These are phyloP conservation scores for Rhinichthys klamathensis DNA, from an alignment of 2,113 vertebrate species.

Conservation along the genomic window DNA sequence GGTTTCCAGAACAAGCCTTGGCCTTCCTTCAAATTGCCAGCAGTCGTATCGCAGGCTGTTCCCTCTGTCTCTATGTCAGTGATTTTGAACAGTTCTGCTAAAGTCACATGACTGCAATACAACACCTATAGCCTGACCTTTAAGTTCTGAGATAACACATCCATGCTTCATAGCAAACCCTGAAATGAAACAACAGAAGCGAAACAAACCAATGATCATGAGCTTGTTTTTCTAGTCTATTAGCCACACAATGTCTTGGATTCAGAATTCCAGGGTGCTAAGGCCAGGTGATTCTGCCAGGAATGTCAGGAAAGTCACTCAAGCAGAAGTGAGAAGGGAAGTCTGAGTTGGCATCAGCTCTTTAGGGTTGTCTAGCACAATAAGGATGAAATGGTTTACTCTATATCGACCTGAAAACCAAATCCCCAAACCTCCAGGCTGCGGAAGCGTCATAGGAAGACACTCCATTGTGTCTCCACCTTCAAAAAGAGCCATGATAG, in stretches of 20 bases:
- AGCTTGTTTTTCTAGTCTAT: neutral
- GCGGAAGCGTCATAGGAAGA: conserved; percentile 28
- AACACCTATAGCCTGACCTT: conserved; percentile 1
- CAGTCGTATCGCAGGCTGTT: neutral
- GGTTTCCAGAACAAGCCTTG: neutral
- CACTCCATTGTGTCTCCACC: conserved; percentile 24
- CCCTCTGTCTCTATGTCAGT: neutral
- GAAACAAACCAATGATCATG: neutral
- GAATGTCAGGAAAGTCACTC: conserved; percentile 31
- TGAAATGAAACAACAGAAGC: neutral
- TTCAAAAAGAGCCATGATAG: conserved; percentile 35
- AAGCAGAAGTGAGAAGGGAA: conserved; percentile 33
- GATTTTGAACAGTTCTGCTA: neutral
- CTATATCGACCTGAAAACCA: conserved; percentile 23
- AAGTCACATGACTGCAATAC: conserved; percentile 29
- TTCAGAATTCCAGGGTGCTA: neutral
- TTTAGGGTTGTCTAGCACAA: conserved; percentile 28
- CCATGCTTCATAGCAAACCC: neutral
- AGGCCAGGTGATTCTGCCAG: conserved; percentile 35
- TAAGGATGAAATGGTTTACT: conserved; percentile 25
- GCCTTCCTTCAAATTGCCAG: neutral
- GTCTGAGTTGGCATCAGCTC: conserved; percentile 31
- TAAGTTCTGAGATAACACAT: neutral
- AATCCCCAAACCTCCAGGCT: neutral
- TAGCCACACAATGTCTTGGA: conserved; percentile 1